Conservation (phyloP, 2,888 invertebrate species). For the Leuctra nigra region DNA sequence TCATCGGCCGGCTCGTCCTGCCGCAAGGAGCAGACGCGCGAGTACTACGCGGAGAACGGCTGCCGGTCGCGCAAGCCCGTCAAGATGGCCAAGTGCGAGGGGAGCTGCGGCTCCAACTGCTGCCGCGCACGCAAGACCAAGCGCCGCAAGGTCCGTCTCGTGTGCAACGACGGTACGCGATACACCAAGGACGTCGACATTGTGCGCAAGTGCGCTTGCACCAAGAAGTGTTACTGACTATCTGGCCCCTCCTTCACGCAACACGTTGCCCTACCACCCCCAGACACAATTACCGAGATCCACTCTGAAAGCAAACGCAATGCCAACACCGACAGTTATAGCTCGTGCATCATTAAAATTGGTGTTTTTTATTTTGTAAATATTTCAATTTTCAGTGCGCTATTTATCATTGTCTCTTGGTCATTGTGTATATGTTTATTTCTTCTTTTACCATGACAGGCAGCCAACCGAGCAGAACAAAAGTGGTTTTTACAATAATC, state of each 20-base stretch:
- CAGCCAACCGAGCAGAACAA: not conserved
- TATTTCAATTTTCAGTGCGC: slow-evolving; percentile 34
- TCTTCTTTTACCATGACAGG: slow-evolving; percentile 31
- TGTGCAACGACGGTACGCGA: slow-evolving; percentile 86
- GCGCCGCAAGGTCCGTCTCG: slow-evolving; percentile 87
- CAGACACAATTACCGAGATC: slow-evolving; percentile 12
- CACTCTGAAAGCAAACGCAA: slow-evolving; percentile 1
- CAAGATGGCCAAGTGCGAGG: slow-evolving; percentile 79
- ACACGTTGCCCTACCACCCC: slow-evolving; percentile 25
- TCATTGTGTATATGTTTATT: slow-evolving; percentile 34
- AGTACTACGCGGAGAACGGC: slow-evolving; percentile 83
- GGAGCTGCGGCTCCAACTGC: slow-evolving; percentile 71
- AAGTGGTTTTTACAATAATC: not conserved
- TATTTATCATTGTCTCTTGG: slow-evolving; percentile 35
- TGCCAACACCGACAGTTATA: slow-evolving; percentile 17
- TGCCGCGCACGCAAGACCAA: slow-evolving; percentile 90
- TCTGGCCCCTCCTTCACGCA: slow-evolving; percentile 32
- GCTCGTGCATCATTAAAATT: slow-evolving; percentile 23
- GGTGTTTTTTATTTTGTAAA: slow-evolving; percentile 33
- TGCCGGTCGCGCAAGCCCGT: slow-evolving; percentile 88
- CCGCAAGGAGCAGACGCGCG: slow-evolving; percentile 83
- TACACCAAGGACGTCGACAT: slow-evolving; percentile 95
- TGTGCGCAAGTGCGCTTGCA: slow-evolving; percentile 94
- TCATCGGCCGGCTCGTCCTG: slow-evolving; percentile 58
- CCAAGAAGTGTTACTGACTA: slow-evolving; percentile 74